Evolutionary conservation across 2,113 vertebrate species (phyloP), one percentile per base, ranked within the genome.

Genomic region (Labrus mixtus): DNA sequence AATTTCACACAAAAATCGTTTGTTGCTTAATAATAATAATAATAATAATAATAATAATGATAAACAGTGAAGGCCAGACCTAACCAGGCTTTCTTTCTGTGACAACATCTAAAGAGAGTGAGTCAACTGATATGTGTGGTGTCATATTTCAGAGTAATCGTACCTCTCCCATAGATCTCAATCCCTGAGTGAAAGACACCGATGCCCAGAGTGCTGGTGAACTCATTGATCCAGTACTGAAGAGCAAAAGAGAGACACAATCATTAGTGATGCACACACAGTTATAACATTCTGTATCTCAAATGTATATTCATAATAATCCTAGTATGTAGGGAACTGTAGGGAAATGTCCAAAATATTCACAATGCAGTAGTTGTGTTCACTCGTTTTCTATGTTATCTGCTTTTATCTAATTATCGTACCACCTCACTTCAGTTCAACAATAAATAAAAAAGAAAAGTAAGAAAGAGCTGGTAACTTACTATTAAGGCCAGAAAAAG

Each of bases 181-280:
- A 99, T 97, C 89, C 98, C 98, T 90, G 98, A 98, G 96, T 99
- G 97, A 92, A 99, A 99, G 90, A 99, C 97, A 83, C 98, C 97
- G 63, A 99, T 99, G 91, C 98, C 98, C 87, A 99, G 94, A 87
- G 97, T 95, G 87, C 96, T 96, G 89, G 98, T 99, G 91, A 98
- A 99, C 90, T 99, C 98, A 87, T 99, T 99, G 96, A 99, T 99
- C 98, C 98, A 99, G 81, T 99, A 99, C 98, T 99, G 64, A 6
- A 74, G 4, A 63, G 4, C 25, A 82, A 20, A 86, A 33, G 6
- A 63, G 33, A 62, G 39, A 75, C 41, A 51, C 17, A 51, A 51
- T n/a, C 17, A 48, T 17, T 48, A 17, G 16, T 17, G 4, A 48
- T 48, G 7, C 15, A 19, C 15, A 17, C 17, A 17, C 15, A 19